These are phyloP conservation scores for Spondyliosoma cantharus DNA, from an alignment of 2,797 vertebrate species.

Conservation along the genomic window DNA sequence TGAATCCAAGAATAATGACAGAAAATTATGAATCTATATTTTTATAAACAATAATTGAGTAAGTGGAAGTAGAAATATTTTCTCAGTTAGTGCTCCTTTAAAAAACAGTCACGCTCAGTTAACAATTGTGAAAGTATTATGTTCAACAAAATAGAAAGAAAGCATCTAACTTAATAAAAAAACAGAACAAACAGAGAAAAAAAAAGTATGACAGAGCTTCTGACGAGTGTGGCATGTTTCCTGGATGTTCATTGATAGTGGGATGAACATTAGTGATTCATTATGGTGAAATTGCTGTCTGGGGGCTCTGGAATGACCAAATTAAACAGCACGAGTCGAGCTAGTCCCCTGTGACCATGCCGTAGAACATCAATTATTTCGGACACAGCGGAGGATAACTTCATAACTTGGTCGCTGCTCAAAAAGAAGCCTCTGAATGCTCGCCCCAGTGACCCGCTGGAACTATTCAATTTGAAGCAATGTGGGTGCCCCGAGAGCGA, in stretches of 20 bases:
- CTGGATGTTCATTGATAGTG: slow-evolving; percentile 25
- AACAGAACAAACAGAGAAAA: slow-evolving; percentile 15
- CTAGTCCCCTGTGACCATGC: slow-evolving; percentile 61
- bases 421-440: slow-evolving; percentile 49
- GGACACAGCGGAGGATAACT: slow-evolving; percentile 58
- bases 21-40: slow-evolving; percentile 18
- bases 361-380: slow-evolving; percentile 68
- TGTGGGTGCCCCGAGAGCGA: slow-evolving; percentile 53
- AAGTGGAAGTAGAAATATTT: slow-evolving; percentile 29
- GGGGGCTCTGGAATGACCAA: slow-evolving; percentile 58
- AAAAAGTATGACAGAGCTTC: slow-evolving; percentile 27
- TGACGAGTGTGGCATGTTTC: slow-evolving; percentile 51
- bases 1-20: slow-evolving; percentile 16
- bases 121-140: slow-evolving; percentile 18
- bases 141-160: slow-evolving; percentile 20
- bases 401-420: slow-evolving; percentile 62
- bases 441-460: slow-evolving; percentile 51
- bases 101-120: slow-evolving; percentile 9
- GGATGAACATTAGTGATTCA: slow-evolving; percentile 67
- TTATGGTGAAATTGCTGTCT: slow-evolving; percentile 60
- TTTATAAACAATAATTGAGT: background rate
- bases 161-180: slow-evolving; percentile 8
- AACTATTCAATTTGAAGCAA: slow-evolving; percentile 66
- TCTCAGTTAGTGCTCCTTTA: slow-evolving; percentile 2
- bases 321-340: slow-evolving; percentile 64